Percentiles rank a stretch among this genome's conserved stretches.
Conservation (phyloP, 2,797 vertebrate species). For the Halcyon badia region DNA sequence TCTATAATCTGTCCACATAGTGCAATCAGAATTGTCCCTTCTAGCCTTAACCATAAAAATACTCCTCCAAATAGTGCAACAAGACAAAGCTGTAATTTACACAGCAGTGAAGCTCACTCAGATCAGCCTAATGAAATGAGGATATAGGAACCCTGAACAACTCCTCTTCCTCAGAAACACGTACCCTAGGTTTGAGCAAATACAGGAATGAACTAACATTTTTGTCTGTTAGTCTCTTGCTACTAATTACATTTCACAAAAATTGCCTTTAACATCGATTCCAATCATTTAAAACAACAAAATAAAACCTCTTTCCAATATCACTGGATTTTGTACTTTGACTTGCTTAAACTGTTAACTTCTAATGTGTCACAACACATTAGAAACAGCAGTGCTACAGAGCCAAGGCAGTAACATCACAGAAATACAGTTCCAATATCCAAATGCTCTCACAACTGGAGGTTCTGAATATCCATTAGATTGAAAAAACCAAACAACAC, state of each 20-base stretch:
- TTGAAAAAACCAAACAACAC: background rate
- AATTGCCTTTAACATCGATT: background rate
- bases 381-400: background rate
- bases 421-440: background rate
- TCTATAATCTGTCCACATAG: background rate
- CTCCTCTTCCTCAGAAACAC: background rate
- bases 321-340: background rate
- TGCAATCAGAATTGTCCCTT: background rate
- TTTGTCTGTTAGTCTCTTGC: background rate
- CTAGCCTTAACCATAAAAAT: background rate
- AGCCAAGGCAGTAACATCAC: background rate
- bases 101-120: background rate
- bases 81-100: background rate
- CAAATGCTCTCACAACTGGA: background rate
- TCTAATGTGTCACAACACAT: background rate
- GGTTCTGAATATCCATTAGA: background rate
- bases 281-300: background rate
- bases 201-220: background rate
- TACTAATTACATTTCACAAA: background rate
- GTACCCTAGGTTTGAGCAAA: background rate
- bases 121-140: background rate
- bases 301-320: background rate
- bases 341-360: background rate
- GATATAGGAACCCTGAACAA: background rate
- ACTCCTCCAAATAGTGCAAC: background rate